Evolutionary conservation across 2,888 invertebrate species (phyloP), one percentile per base, ranked within the genome.

Genomic region (Orthosia gothica): DNA sequence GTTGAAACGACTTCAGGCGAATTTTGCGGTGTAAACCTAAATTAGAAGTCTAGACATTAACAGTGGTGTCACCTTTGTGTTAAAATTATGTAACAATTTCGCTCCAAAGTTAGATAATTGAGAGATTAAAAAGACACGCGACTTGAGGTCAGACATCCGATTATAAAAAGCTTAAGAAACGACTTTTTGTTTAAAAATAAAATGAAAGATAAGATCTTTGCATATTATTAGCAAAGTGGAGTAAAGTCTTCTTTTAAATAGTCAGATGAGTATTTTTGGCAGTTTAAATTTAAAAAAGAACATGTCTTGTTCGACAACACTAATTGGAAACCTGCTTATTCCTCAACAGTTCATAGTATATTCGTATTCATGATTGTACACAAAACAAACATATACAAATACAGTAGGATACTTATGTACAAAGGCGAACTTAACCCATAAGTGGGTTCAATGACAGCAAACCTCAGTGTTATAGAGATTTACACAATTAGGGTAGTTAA

Each of bases 11-110:
- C 55, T 76, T 62, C 61, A 50, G 4, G 45, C 20, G 45, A 47
- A 55, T 16, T 79, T 70, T 70, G 75, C 55, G 79, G 49, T 61
- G 45, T 16, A 62, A n/a, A 62, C 20, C 45, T 70, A 65, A 73
- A 72, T 73, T 79, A 15, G 18, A 18, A 73, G 61, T 57, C 61
- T 74, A 65, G 64, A 74, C 65, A 26, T 50, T 61, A 62, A 54
- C 26, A 16, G 23, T 78, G 3, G 47, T 70, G 52, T 76, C n/a
- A 45, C 18, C 58, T 63, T 23, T 59, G 1, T 78, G 18, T 26
- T 70, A 59, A 52, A 71, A 65, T 78, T 59, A 50, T 71, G 20
- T 79, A 54, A 64, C 20, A 59, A 49, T 49, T 59, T 74, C 12
- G 23, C n/a, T 59, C 47, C 7, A 2, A 58, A 75, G 45, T 65